Base-by-base conservation (phyloP, 2,113 vertebrate genomes). In the Pungitius pungitius region DNA sequence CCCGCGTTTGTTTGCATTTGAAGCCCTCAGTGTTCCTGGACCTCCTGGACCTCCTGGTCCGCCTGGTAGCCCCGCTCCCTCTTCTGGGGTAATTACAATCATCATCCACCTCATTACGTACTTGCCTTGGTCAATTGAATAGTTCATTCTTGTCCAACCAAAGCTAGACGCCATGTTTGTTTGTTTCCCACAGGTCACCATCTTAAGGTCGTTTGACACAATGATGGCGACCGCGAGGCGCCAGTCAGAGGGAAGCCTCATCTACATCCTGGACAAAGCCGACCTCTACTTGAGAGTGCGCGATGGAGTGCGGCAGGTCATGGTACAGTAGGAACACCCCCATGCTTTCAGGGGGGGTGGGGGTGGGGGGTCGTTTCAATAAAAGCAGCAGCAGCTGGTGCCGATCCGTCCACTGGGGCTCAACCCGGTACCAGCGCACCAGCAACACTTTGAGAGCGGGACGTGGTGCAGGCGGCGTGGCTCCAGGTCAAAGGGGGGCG, bases 21-120 rank as follows among this genome's bases (percentile, higher is more conserved):
- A 1, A 98, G 96, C 92, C 4, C 66, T 96, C 89, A 96, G 85
- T 58, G 49, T 96, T 61, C 96, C 97, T 0, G 97, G 97, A 0
- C 96, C 97, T 2, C 96, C 96, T 0, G 97, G 97, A 0, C 97
- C 97, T 0, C 95, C 96, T 0, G 97, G 97, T 0, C 94, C 95
- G 1, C 96, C 97, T 0, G 97, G 97, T 3, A 89, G 70, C 13
- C 94, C 96, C 0, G 93, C 93, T 22, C 73, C 11, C 4, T 94
- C 94, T 24, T 92, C 95, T 67, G 95, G 95, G 87, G 97, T 99
- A 86, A 95, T 95, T 87, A 5, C 1, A 7, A n/a, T 39, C 37
- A 26, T 14, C 7, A 35, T 35, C 2, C 14, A 2, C 6, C 42
- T 17, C 26, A 54, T 26, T 17, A 7, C 14, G 20, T 45, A 8